phyloP scores from a whole-genome alignment of 2,888 invertebrate genomes.

The Callyntrura sp. region DNA sequence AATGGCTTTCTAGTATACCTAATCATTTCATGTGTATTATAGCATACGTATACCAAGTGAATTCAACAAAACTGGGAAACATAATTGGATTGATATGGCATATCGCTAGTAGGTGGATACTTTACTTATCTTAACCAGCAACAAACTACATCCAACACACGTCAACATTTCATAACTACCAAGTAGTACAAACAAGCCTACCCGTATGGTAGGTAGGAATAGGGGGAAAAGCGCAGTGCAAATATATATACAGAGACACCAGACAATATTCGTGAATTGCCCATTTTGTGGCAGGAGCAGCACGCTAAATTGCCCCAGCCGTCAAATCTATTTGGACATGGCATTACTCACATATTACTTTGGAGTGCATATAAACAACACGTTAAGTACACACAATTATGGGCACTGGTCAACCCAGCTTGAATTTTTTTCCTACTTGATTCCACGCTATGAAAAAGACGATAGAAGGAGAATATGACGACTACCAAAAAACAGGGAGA shows the following conservation, averaged over 20 bases:
- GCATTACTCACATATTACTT: constrained; percentile 47
- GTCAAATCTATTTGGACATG: constrained; percentile 47
- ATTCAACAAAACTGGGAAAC: constrained; percentile 7
- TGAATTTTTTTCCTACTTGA: constrained; percentile 55
- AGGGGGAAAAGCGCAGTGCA: no score
- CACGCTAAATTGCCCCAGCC: constrained; percentile 53
- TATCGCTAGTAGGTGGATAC: constrained; percentile 44
- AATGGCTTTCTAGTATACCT: constrained; percentile 17
- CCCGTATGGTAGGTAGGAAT: no score
- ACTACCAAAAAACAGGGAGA: background rate
- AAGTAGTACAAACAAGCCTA: constrained; percentile 52
- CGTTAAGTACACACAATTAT: constrained; percentile 69
- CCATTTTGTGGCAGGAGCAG: constrained; percentile 55
- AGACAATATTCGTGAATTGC: constrained; percentile 51
- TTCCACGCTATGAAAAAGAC: constrained; percentile 19
- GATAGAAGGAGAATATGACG: background rate
- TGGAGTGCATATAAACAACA: constrained; percentile 53
- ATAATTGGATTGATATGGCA: constrained; percentile 64
- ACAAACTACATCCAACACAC: constrained; percentile 58
- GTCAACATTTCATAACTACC: constrained; percentile 52
- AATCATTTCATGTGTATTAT: constrained; percentile 23
- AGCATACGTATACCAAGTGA: background rate
- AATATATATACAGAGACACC: constrained; percentile 39
- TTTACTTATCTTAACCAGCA: constrained; percentile 53
- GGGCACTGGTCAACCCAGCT: constrained; percentile 70